phyloP scores from a whole-genome alignment of 2,888 invertebrate species.

The Pinctada fucata region DNA sequence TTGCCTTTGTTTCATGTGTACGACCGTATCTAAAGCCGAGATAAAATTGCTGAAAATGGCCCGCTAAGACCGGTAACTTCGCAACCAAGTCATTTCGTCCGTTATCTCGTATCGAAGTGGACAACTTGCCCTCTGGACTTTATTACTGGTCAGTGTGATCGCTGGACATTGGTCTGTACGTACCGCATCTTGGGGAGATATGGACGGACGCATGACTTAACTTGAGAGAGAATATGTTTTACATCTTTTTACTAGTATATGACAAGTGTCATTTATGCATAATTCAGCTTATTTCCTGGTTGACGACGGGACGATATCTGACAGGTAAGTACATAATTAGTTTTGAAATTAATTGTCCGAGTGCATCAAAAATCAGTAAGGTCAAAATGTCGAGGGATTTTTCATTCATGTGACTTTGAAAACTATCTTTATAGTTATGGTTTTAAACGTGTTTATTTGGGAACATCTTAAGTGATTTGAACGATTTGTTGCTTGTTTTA shows the following conservation, averaged over 20 bases:
- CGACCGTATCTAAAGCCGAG: conserved; percentile 29
- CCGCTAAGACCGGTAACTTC: conserved; percentile 24
- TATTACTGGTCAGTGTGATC: conserved; percentile 27
- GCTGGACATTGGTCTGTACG: conserved; percentile 6
- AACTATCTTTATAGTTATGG: too few relatives aligned
- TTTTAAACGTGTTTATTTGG: background rate
- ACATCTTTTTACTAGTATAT: background rate
- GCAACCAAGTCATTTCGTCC: conserved; percentile 35
- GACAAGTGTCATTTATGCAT: background rate
- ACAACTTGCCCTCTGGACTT: conserved; percentile 35
- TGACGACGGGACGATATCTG: background rate
- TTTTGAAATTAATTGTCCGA: too few relatives aligned
- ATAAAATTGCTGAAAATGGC: conserved; percentile 31
- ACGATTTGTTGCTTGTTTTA: too few relatives aligned
- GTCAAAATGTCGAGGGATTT: too few relatives aligned
- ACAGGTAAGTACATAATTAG: background rate
- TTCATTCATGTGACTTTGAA: too few relatives aligned
- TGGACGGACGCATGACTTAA: too few relatives aligned
- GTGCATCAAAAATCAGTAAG: too few relatives aligned
- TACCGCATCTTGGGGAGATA: too few relatives aligned
- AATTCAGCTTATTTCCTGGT: background rate
- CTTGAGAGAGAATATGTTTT: too few relatives aligned
- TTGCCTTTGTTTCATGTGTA: conserved; percentile 27
- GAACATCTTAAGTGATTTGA: background rate
- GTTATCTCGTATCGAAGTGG: conserved; percentile 37